These are phyloP conservation scores for Spea bombifrons DNA, from an alignment of 2,113 vertebrate genomes.

Conservation along the genomic window DNA sequence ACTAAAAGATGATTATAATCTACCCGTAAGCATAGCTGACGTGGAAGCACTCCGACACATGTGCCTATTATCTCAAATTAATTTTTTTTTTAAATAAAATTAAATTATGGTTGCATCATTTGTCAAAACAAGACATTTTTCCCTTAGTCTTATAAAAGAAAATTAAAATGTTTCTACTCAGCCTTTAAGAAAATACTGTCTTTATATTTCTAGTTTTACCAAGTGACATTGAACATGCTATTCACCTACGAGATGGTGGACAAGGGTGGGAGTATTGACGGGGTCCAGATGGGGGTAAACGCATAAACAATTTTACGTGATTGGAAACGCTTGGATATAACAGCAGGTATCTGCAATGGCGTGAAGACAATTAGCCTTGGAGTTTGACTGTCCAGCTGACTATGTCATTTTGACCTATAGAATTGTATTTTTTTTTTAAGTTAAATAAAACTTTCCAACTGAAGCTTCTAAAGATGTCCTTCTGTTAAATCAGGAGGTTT, in stretches of 20 bases:
- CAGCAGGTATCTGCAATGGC: constrained; percentile 3
- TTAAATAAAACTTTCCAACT: constrained; percentile 11
- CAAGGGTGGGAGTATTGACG: constrained; percentile 11
- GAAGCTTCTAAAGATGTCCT: neutral
- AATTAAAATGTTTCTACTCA: too few species aligned
- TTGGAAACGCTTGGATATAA: too few species aligned
- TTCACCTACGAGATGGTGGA: neutral
- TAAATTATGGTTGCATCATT: too few species aligned
- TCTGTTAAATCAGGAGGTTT: neutral
- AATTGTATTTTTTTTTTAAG: constrained; percentile 2
- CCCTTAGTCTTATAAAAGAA: too few species aligned
- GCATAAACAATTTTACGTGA: too few species aligned
- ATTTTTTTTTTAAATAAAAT: too few species aligned
- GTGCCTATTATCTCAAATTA: too few species aligned
- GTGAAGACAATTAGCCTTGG: constrained; percentile 11
- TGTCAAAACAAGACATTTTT: too few species aligned
- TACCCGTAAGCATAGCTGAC: too few species aligned
- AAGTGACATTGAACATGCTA: constrained; percentile 1
- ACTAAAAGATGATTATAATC: too few species aligned
- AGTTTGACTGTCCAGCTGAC: neutral
- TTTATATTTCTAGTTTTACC: neutral
- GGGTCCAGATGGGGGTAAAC: constrained; percentile 5
- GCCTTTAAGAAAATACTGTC: neutral
- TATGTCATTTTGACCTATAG: constrained; percentile 9
- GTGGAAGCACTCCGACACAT: too few species aligned